phyloP scores from a whole-genome alignment of 2,113 vertebrate genomes.

The Stegastes partitus region DNA sequence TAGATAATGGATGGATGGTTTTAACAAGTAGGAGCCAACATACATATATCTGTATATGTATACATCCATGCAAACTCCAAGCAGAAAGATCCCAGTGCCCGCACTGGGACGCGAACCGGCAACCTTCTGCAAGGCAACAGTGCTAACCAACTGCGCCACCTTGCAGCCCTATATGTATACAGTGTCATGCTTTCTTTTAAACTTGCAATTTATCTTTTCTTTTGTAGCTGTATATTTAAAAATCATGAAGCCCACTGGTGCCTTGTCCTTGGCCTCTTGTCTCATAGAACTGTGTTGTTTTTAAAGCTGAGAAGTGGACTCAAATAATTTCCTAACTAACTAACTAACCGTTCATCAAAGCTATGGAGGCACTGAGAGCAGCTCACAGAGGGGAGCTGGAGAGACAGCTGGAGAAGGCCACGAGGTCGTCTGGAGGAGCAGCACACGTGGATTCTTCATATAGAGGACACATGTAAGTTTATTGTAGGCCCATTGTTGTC shows the following conservation, averaged over 20 bases:
- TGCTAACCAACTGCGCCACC: no score
- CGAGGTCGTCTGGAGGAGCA: constrained; percentile 81
- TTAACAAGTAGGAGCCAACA: no score
- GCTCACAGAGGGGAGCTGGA: constrained; percentile 91
- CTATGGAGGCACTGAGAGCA: constrained; percentile 91
- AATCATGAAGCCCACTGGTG: not conserved
- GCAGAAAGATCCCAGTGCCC: no score
- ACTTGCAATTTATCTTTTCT: not conserved
- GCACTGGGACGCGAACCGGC: no score
- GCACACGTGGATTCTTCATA: constrained; percentile 76
- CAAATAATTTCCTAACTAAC: no score
- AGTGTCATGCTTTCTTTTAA: no score
- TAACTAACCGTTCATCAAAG: constrained; percentile 69
- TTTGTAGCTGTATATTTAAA: not conserved
- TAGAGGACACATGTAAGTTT: constrained; percentile 88
- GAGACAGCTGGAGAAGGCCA: constrained; percentile 87
- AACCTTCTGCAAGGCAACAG: no score
- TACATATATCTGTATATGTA: no score
- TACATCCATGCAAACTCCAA: no score
- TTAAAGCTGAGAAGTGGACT: not conserved
- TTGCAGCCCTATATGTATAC: no score
- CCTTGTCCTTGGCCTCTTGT: not conserved
- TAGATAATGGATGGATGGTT: no score
- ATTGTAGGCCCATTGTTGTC: not conserved
- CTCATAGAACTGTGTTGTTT: no score